Evolutionary conservation across 2,113 vertebrate species (phyloP).

Genomic region (Ailurus styani): DNA sequence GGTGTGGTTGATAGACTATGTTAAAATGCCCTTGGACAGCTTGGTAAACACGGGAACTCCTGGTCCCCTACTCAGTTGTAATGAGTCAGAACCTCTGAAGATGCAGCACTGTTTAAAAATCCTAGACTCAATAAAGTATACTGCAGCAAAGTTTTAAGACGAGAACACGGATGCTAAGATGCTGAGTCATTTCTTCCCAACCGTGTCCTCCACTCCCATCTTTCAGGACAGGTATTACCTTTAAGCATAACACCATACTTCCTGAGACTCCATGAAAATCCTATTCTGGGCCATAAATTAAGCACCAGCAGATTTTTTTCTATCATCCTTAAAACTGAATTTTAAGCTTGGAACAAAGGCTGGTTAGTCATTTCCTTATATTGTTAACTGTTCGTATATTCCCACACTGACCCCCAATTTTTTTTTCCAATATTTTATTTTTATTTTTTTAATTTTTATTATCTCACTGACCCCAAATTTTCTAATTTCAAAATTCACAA

Average conservation of each 20-base stretch:
- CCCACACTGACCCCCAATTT: neutral
- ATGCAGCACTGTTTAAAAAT: neutral
- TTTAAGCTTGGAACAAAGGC: neutral
- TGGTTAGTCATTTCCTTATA: neutral
- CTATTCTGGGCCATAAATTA: neutral
- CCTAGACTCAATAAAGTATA: neutral
- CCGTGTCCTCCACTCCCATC: neutral
- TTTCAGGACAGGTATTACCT: neutral
- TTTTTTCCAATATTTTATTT: no score
- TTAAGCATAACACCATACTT: neutral
- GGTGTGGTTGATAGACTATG: neutral
- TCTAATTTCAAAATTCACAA: neutral
- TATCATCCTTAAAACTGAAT: slow-evolving; percentile 29
- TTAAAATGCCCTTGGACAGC: neutral
- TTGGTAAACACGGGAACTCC: neutral
- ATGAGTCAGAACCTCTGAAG: neutral
- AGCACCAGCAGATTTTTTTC: neutral
- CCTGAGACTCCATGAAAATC: neutral
- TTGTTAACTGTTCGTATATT: neutral
- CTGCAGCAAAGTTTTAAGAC: neutral
- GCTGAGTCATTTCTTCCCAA: neutral
- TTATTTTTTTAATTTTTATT: no score
- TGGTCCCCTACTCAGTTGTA: neutral
- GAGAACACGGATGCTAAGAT: neutral
- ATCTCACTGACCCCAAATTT: neutral